Conservation (phyloP, 2,113 vertebrate species). For the Todiramphus chloris region DNA sequence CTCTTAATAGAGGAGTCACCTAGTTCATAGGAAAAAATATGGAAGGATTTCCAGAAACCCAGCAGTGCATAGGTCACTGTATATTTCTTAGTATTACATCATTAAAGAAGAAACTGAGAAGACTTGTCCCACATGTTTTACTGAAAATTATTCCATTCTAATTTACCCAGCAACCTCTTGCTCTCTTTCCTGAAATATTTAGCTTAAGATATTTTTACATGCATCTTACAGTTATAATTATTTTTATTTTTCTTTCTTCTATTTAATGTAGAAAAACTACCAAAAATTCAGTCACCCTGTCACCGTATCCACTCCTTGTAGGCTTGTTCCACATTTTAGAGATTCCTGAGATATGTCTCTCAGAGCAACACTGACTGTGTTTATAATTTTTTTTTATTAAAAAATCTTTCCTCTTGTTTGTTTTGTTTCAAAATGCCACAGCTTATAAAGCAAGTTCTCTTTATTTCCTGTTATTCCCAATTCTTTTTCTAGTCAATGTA, state of each 20-base stretch:
- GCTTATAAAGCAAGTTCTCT: neutral
- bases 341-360: neutral
- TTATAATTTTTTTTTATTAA: neutral
- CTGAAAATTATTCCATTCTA: neutral
- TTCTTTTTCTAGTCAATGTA: neutral
- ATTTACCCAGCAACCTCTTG: neutral
- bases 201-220: neutral
- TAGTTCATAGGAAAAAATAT: neutral
- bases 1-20: neutral
- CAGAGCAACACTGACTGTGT: neutral
- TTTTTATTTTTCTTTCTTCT: neutral
- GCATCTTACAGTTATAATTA: neutral
- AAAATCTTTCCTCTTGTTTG: neutral
- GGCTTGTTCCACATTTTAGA: neutral
- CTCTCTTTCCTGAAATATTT: neutral
- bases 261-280: neutral
- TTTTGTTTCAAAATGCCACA: neutral
- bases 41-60: neutral
- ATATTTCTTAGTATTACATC: neutral
- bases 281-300: neutral
- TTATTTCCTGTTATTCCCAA: neutral
- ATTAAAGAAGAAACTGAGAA: no score
- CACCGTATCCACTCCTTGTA: neutral
- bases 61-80: neutral
- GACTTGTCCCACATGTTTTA: neutral